phyloP scores from a whole-genome alignment of 64 coral and sea anemone species.

The Anthopleura sola region DNA sequence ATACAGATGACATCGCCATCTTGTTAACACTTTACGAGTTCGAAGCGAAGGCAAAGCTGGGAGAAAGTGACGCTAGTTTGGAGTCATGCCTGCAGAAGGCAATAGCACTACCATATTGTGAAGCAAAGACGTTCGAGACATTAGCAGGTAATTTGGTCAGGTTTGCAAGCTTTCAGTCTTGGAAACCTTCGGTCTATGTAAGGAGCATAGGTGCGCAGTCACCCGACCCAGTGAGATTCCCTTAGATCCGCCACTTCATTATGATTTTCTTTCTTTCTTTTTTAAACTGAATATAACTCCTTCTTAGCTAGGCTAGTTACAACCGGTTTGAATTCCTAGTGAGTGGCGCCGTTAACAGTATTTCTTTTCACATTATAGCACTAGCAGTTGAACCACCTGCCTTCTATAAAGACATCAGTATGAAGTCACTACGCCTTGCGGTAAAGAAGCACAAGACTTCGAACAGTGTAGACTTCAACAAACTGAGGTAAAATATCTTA shows the following conservation, averaged over 20 bases:
- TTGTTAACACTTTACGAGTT: slow-evolving; percentile 86
- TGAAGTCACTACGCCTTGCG: slow-evolving; percentile 73
- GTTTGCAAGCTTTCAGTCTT: no score
- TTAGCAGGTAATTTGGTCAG: slow-evolving; percentile 64
- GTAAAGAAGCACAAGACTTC: slow-evolving; percentile 61
- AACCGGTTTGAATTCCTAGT: no score
- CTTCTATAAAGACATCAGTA: slow-evolving; percentile 63
- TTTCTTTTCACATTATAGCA: slow-evolving; percentile 25
- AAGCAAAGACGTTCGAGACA: slow-evolving; percentile 86
- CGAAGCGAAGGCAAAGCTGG: slow-evolving; percentile 85
- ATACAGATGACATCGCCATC: slow-evolving; percentile 19
- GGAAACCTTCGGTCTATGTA: no score
- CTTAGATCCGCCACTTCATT: no score
- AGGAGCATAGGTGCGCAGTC: no score
- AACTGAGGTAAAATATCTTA: slow-evolving; percentile 71
- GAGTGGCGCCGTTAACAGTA: neutral
- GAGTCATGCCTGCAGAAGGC: slow-evolving; percentile 57
- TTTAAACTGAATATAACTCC: no score
- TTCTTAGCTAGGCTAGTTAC: no score
- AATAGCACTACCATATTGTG: slow-evolving; percentile 40
- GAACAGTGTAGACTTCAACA: slow-evolving; percentile 47
- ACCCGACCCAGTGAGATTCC: no score
- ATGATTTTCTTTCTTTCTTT: no score
- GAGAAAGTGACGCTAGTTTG: slow-evolving; percentile 58
- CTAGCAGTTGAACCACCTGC: slow-evolving; percentile 66